Conservation (phyloP, 2,888 invertebrate genomes). For the Ramazzottius varieornatus region DNA sequence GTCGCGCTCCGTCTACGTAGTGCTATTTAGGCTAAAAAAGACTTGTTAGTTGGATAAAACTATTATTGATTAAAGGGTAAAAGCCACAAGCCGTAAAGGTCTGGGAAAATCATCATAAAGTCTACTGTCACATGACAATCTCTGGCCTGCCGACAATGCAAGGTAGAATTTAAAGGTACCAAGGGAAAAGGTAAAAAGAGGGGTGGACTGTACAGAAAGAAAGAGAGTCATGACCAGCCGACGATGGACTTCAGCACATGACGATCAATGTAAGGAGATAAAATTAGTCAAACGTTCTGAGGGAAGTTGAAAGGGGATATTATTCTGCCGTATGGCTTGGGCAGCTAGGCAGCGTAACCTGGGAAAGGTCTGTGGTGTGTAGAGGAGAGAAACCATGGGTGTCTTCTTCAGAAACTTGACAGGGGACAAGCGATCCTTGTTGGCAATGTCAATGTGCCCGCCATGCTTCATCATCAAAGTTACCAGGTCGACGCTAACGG, state of each 20-base stretch:
- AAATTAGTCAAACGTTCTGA: background rate
- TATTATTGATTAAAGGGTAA: too few species aligned
- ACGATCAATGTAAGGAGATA: background rate
- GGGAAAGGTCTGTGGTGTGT: slow-evolving; percentile 48
- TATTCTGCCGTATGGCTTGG: slow-evolving; percentile 31
- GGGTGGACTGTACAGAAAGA: too few species aligned
- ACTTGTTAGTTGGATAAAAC: too few species aligned
- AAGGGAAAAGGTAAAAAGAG: too few species aligned
- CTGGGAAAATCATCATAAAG: too few species aligned
- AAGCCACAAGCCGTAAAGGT: too few species aligned
- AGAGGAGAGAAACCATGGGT: slow-evolving; percentile 27
- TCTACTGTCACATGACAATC: too few species aligned
- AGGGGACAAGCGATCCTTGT: slow-evolving; percentile 32
- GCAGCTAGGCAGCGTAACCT: slow-evolving; percentile 63
- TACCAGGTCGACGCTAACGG: slow-evolving; percentile 42
- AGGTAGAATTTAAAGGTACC: too few species aligned
- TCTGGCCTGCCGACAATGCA: too few species aligned
- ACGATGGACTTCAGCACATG: background rate
- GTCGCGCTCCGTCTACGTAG: too few species aligned
- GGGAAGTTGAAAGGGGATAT: background rate
- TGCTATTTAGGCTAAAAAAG: too few species aligned
- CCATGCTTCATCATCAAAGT: slow-evolving; percentile 46
- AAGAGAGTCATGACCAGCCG: too few species aligned
- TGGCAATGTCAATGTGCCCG: slow-evolving; percentile 56
- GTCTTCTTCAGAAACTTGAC: slow-evolving; percentile 3